Evolutionary conservation across 2,888 invertebrate species (phyloP), one percentile per base, ranked within the genome.

Genomic region (Ceratothoa steindachneri): DNA sequence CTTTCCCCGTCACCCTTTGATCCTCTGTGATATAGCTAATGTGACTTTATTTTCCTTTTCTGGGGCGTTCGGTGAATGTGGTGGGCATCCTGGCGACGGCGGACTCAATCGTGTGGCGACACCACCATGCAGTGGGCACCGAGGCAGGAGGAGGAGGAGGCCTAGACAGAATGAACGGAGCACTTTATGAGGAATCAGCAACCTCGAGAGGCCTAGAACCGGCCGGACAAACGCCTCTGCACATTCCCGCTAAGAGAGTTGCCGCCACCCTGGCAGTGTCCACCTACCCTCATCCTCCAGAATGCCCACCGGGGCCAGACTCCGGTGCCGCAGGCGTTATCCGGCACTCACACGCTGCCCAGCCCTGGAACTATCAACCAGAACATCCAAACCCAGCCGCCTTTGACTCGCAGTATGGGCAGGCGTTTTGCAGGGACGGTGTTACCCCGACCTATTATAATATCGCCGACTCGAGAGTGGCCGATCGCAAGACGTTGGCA

Each of bases 211-310:
- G 69, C 65, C 51, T 72, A 68, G 75, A 72, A 66, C 71, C 77
- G 66, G 71, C 76, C 68, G 75, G 73, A 72, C 80, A 77, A 75
- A 92, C 92, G 80, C 91, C 91, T 76, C 87, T 94, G 80, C 93
- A 94, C 87, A 93, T 94, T 86, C 94, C 93, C 81, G 93, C 93
- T 83, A 93, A 94, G 86, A 77, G 82, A 60, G 80, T 81, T 74
- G 75, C 81, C 27, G 72, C 77, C 77, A 80, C 77, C 71, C 80
- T 73, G 76, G 77, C 79, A 27, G 71, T 75, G 66, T 75, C 72
- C 67, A 69, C 78, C 67, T 78, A 77, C 75, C 69, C 79, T 24
- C 79, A 78, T 66, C 74, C 78, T 60, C 71, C 74, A 66, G 81
- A 81, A 75, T 82, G 83, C 82, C 84, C 87, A 85, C 87, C 74